Conservation (phyloP, 1,140 invertebrate species). For the Neoseiulus cucumeris region DNA sequence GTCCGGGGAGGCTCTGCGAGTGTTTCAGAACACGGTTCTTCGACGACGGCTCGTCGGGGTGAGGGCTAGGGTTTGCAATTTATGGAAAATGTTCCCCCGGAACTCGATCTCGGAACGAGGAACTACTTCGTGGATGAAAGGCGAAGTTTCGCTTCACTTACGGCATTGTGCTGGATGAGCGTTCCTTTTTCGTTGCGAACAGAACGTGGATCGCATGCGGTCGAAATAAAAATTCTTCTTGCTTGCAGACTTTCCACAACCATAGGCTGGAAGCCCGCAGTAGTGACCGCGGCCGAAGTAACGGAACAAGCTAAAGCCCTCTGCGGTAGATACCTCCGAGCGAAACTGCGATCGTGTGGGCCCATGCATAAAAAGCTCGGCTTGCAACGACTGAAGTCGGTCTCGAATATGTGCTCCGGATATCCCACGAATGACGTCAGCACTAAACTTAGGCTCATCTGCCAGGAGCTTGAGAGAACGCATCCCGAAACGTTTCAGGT, state of each 20-base stretch:
- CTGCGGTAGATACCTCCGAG: slow-evolving; percentile 5
- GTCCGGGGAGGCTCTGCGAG: neutral
- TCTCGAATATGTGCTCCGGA: slow-evolving; percentile 27
- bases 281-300: neutral
- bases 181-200: no score
- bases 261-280: slow-evolving; percentile 1
- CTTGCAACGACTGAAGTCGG: slow-evolving; percentile 40
- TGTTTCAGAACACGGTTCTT: neutral
- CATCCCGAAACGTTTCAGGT: slow-evolving; percentile 23
- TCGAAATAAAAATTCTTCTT: neutral
- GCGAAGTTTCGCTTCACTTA: no score
- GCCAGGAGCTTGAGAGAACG: slow-evolving; percentile 41
- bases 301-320: slow-evolving; percentile 3
- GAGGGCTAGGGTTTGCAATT: neutral
- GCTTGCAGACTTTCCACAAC: neutral
- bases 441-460: slow-evolving; percentile 34
- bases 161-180: no score
- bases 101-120: no score
- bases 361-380: slow-evolving; percentile 46
- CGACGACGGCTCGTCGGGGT: neutral
- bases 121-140: no score
- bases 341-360: slow-evolving; percentile 39
- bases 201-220: no score
- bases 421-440: slow-evolving; percentile 33
- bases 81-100: no score